Conservation (phyloP, 2,113 vertebrate species). For the Tyrannus savana region DNA sequence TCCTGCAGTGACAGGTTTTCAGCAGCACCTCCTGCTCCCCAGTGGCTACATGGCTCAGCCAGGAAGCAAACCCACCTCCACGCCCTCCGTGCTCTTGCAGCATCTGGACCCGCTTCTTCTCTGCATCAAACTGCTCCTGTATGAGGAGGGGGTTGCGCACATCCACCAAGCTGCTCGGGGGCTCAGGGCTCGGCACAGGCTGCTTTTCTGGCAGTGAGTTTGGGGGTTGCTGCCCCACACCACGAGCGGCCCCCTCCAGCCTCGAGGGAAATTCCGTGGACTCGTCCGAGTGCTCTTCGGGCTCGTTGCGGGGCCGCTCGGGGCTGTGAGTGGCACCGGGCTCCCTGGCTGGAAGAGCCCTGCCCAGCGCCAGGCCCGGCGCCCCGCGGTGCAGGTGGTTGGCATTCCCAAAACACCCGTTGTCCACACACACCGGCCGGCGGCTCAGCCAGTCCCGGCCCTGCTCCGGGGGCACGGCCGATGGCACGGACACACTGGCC, state of each 20-base stretch:
- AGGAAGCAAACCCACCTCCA: not conserved
- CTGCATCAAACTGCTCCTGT: not conserved
- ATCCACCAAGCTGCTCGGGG: not conserved
- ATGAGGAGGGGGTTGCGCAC: not conserved
- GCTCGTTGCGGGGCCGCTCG: not conserved
- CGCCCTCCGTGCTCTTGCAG: accelerated
- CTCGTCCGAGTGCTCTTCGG: not conserved
- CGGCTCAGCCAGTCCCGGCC: slow-evolving; percentile 41
- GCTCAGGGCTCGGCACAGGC: not conserved
- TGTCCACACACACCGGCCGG: slow-evolving; percentile 38
- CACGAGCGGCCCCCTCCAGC: accelerated
- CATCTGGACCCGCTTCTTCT: not conserved
- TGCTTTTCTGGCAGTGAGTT: accelerated
- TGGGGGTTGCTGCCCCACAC: not conserved
- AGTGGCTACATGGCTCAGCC: not conserved
- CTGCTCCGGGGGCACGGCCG: accelerated
- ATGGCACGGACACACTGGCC: accelerated
- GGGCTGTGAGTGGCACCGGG: accelerated
- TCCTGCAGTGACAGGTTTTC: not conserved
- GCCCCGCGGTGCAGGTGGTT: not conserved
- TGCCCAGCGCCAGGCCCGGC: not conserved
- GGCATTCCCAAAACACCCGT: slow-evolving; percentile 1
- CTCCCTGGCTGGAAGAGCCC: accelerated
- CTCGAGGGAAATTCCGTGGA: accelerated
- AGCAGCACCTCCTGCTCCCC: not conserved